Base-by-base conservation (phyloP, 2,888 invertebrate species). In the Falcaria lacertinaria region DNA sequence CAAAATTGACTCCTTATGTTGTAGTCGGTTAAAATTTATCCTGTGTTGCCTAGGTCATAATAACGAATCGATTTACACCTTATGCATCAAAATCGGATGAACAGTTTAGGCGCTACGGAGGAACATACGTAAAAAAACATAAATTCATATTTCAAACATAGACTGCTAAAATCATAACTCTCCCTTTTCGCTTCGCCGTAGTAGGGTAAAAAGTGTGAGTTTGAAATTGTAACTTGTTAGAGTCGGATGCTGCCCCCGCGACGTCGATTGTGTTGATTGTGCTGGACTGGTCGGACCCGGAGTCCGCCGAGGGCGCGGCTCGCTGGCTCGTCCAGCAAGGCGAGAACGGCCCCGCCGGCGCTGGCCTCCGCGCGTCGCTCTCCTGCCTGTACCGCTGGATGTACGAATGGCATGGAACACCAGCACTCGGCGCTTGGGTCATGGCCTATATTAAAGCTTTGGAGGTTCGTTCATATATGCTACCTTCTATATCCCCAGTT, bases 311-410 rank as follows among this genome's bases (percentile, higher is more conserved):
- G 44, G 58, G 74, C 0, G 71, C 79, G 11, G 80, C 83, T 0
- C 80, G 83, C 25, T 82, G 86, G 84, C 52, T 87, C 34, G 77
- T 86, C 3, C 77, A 90, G 50, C 78, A 78, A 8, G 76, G 73
- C 1, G 79, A 85, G 7, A 75, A 75, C 15, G 80, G 79, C 0
- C 80, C 82, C 0, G 78, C 74, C 0, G 91, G 91, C 8, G 83
- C 86, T 0, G 91, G 91, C 28, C 83, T 94, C 6, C 89, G 91
- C 14, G 90, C 91, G 39, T 92, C 94, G 0, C 80, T 95, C 2
- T 86, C 89, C 15, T 90, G 92, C 37, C 80, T 95, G 0, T 94
- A 93, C 61, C 81, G 80, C n/a, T 95, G 95, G 94, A 72, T 94
- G 43, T 85, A 90, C 0, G 86, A 89, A 42, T 93, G 93, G 89